Evolutionary conservation across 1,140 invertebrate species (phyloP).

Genomic region (Nephila pilipes): DNA sequence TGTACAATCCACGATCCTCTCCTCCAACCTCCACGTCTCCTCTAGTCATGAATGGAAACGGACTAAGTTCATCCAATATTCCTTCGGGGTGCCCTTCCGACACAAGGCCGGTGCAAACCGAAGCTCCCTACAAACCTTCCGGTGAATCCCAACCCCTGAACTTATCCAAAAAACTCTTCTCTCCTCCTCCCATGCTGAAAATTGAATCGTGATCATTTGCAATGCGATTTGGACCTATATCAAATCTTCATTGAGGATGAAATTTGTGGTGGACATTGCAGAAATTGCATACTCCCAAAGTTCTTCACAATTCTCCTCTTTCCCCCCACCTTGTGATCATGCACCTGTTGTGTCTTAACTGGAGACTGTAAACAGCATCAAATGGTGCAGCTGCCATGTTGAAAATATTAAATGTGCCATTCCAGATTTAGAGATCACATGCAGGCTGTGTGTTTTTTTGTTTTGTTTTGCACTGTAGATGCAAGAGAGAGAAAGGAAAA

Average conservation of each 20-base stretch:
- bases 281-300: neutral
- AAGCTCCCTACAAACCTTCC: slow-evolving; percentile 84
- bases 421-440: slow-evolving; percentile 68
- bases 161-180: slow-evolving; percentile 91
- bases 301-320: slow-evolving; percentile 17
- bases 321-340: slow-evolving; percentile 74
- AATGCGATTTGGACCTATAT: neutral
- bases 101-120: slow-evolving; percentile 27
- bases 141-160: slow-evolving; percentile 87
- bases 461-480: neutral
- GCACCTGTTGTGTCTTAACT: slow-evolving; percentile 76
- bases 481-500: slow-evolving; percentile 7
- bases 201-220: slow-evolving; percentile 71
- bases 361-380: slow-evolving; percentile 44
- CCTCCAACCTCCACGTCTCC: slow-evolving; percentile 46
- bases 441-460: slow-evolving; percentile 46
- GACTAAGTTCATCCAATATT: neutral
- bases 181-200: slow-evolving; percentile 86
- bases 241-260: slow-evolving; percentile 27
- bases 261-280: slow-evolving; percentile 26
- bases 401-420: slow-evolving; percentile 68
- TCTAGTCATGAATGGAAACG: slow-evolving; percentile 75
- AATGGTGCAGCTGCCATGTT: slow-evolving; percentile 68
- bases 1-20: slow-evolving; percentile 55
- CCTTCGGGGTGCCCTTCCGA: slow-evolving; percentile 21